phyloP scores from a whole-genome alignment of 2,797 vertebrate genomes.

The Hydrophis major region DNA sequence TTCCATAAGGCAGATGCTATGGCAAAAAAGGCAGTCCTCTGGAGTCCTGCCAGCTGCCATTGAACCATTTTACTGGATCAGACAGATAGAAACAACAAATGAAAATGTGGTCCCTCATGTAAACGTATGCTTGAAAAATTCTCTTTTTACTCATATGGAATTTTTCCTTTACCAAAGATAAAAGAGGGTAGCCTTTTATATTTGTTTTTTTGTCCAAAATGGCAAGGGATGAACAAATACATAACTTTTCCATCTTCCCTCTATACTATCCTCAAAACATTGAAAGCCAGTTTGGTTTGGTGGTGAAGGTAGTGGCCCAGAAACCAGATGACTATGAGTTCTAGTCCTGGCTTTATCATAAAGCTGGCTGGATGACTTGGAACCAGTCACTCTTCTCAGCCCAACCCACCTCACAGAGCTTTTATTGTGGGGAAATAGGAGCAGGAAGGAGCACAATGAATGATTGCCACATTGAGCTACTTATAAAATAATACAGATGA shows the following conservation, averaged over 20 bases:
- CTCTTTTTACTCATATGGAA: not conserved
- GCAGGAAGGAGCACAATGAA: not conserved
- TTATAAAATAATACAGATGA: not conserved
- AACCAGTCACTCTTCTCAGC: not conserved
- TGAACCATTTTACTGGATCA: not conserved
- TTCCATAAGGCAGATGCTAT: not conserved
- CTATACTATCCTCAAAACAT: not conserved
- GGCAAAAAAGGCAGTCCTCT: not conserved
- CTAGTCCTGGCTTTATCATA: not conserved
- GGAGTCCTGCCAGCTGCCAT: not conserved
- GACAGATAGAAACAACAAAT: not conserved
- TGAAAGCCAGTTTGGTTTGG: not conserved
- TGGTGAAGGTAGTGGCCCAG: not conserved
- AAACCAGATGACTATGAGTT: not conserved
- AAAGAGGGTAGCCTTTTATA: not conserved
- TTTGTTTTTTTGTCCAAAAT: not conserved
- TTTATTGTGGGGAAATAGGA: not conserved
- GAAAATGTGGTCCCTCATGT: not conserved
- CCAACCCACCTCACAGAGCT: not conserved
- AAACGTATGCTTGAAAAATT: no score
- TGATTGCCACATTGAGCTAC: not conserved
- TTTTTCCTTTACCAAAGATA: slow-evolving; percentile 32
- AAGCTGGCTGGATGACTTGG: not conserved
- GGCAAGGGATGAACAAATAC: not conserved
- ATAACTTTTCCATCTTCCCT: not conserved